These are phyloP conservation scores for Erpobdella octoculata DNA, from an alignment of 2,888 invertebrate genomes.

Conservation along the genomic window DNA sequence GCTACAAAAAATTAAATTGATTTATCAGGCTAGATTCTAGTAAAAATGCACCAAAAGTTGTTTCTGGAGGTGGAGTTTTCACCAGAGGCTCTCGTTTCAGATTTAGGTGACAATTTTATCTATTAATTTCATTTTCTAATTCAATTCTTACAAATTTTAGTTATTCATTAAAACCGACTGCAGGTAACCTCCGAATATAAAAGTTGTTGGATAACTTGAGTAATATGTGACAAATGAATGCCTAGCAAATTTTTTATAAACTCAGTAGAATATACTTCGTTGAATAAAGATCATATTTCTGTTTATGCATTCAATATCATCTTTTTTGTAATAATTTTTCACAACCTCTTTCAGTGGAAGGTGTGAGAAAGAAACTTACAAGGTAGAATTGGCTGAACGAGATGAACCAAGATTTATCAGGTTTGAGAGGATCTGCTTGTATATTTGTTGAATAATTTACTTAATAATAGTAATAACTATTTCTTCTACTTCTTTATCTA, in stretches of 20 bases:
- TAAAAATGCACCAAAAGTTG: conserved; percentile 72
- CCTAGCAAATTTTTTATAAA: too few species aligned
- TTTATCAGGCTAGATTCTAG: conserved; percentile 69
- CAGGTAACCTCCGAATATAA: too few species aligned
- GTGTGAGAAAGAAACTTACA: conserved; percentile 81
- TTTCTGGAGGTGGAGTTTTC: conserved; percentile 82
- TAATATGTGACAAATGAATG: too few species aligned
- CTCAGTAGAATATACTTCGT: too few species aligned
- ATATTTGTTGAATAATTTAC: neutral
- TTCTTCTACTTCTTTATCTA: too few species aligned
- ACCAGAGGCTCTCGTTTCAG: conserved; percentile 89
- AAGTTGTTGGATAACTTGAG: too few species aligned
- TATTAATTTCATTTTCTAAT: neutral
- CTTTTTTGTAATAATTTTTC: neutral
- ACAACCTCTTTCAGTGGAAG: conserved; percentile 61
- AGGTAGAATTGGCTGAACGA: conserved; percentile 57
- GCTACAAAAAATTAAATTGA: neutral
- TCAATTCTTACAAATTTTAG: neutral
- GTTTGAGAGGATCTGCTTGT: conserved; percentile 35
- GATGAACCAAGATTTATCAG: conserved; percentile 49
- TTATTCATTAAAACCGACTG: too few species aligned
- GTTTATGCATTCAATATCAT: neutral
- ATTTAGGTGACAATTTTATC: conserved; percentile 56
- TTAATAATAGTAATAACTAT: too few species aligned
- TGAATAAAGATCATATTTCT: neutral